These are phyloP conservation scores for Pristionchus arcanus DNA, from an alignment of 2,888 invertebrate genomes.

Conservation along the genomic window DNA sequence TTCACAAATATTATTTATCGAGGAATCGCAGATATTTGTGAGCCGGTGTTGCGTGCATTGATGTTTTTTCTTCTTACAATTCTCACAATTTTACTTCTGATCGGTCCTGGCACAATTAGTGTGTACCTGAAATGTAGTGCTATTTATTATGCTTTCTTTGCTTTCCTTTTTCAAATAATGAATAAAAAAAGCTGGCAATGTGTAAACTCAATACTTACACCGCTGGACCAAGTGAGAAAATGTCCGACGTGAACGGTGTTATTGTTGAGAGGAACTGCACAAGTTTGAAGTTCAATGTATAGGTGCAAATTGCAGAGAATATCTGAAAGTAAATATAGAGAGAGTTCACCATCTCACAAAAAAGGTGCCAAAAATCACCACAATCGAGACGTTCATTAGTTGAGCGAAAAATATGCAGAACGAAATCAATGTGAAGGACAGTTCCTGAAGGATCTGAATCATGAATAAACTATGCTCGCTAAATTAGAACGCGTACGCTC, in stretches of 20 bases:
- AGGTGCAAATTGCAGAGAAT: background rate
- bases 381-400: background rate
- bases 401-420: slow-evolving; percentile 46
- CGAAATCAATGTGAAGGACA: slow-evolving; percentile 28
- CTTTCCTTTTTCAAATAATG: background rate
- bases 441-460: slow-evolving; percentile 9
- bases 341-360: too few relatives aligned
- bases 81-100: background rate
- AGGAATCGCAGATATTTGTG: background rate
- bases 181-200: too few relatives aligned
- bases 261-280: background rate
- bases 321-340: background rate
- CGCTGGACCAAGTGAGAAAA: slow-evolving; percentile 3
- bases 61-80: background rate
- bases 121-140: background rate
- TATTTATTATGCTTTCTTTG: background rate
- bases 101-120: background rate
- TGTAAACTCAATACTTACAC: background rate
- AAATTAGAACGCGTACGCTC: background rate
- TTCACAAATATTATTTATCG: background rate
- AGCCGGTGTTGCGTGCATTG: background rate
- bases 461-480: background rate
- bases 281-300: background rate
- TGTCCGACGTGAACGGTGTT: slow-evolving; percentile 26
- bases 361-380: too few relatives aligned